Evolutionary conservation across 2,113 vertebrate species (phyloP).

Genomic region (Prietella phreatophila): DNA sequence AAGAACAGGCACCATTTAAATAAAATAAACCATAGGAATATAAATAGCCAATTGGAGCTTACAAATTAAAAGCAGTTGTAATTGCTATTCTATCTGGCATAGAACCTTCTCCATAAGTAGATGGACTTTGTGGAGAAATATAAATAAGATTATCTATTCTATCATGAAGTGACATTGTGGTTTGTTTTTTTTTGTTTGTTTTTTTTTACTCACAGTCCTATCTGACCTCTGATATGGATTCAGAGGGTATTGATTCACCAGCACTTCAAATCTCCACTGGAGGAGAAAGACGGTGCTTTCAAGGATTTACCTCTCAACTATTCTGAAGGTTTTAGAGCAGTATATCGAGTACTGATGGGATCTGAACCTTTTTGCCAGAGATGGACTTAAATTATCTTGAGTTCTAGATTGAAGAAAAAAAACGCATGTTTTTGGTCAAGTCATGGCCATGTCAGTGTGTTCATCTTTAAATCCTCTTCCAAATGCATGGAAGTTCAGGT

Average conservation of each 20-base stretch:
- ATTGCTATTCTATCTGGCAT: not conserved
- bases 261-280: not conserved
- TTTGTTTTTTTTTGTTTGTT: no score
- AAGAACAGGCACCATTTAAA: no score
- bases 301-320: not conserved
- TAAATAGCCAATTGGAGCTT: no score
- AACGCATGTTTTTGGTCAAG: not conserved
- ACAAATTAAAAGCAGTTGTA: not conserved
- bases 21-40: no score
- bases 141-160: not conserved
- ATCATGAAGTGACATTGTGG: not conserved
- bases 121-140: not conserved
- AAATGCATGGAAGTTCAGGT: not conserved
- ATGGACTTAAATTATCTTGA: not conserved
- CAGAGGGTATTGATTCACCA: not conserved
- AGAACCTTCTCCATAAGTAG: not conserved
- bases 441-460: not conserved
- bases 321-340: not conserved
- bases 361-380: not conserved
- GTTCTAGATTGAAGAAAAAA: not conserved
- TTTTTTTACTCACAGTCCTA: not conserved
- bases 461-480: not conserved
- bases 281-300: not conserved
- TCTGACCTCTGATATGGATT: not conserved
- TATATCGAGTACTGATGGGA: not conserved